These are phyloP conservation scores for Notolabrus celidotus DNA, from an alignment of 2,797 vertebrate genomes.

Conservation along the genomic window DNA sequence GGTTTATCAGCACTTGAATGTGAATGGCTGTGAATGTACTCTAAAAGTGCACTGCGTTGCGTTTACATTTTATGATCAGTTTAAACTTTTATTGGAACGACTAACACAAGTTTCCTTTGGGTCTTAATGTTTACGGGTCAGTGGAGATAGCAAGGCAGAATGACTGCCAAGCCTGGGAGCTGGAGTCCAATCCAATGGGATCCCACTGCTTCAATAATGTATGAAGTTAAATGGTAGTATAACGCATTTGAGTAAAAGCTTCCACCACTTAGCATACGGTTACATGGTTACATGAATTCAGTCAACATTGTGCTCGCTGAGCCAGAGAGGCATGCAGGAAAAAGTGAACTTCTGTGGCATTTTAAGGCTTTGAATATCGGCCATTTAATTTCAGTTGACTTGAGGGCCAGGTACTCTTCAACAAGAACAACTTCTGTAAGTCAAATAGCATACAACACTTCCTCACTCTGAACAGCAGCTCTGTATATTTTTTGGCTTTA, in stretches of 20 bases:
- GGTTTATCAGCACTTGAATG: neutral
- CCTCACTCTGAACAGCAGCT: no score
- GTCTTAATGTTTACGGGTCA: slow-evolving; percentile 9
- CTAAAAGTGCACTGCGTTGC: slow-evolving; percentile 1
- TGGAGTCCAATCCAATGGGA: slow-evolving; percentile 8
- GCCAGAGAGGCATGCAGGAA: neutral
- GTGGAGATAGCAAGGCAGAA: neutral
- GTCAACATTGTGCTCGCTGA: neutral
- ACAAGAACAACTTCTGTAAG: no score
- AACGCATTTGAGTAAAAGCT: slow-evolving; percentile 12
- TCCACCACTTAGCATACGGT: slow-evolving; percentile 9
- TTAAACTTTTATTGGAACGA: slow-evolving; percentile 24
- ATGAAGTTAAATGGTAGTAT: slow-evolving; percentile 14
- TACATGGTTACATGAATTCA: neutral
- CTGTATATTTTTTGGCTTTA: no score
- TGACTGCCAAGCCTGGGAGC: neutral
- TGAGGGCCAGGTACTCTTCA: neutral
- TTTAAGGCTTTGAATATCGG: neutral
- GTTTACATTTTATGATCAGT: slow-evolving; percentile 10
- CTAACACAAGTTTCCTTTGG: neutral
- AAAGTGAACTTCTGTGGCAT: neutral
- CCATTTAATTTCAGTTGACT: neutral
- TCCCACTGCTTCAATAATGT: slow-evolving; percentile 36
- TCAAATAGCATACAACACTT: no score
- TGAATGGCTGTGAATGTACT: neutral